These are phyloP conservation scores for Lasioglossum albipes DNA, from an alignment of 1,140 invertebrate genomes.

Conservation along the genomic window DNA sequence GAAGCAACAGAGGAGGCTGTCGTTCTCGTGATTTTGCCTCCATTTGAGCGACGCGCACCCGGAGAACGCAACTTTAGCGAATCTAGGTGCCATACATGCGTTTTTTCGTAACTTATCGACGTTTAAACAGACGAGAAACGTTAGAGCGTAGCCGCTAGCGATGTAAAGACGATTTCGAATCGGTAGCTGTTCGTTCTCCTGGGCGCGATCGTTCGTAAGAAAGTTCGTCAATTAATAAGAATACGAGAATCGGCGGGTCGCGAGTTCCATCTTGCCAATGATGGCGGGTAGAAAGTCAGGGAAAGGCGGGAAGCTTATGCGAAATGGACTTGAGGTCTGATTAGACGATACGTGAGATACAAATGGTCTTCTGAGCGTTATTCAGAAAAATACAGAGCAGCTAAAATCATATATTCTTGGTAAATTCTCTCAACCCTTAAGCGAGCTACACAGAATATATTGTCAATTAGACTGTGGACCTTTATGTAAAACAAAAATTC, in stretches of 20 bases:
- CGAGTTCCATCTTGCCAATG: conserved; percentile 14
- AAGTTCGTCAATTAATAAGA: conserved; percentile 65
- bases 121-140: background rate
- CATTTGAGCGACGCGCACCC: background rate
- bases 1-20: conserved; percentile 28
- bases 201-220: conserved; percentile 25
- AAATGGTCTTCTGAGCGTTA: no score
- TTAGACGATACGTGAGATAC: background rate
- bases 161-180: background rate
- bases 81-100: conserved; percentile 23
- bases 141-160: background rate
- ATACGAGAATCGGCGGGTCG: conserved; percentile 24
- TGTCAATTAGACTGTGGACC: no score
- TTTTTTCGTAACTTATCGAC: conserved; percentile 8
- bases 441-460: no score
- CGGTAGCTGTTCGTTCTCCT: conserved; percentile 2
- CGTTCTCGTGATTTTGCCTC: conserved; percentile 28
- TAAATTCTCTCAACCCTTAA: no score
- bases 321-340: background rate
- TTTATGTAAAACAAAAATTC: no score
- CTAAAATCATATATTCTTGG: no score
- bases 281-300: background rate
- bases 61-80: conserved; percentile 21
- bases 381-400: no score
- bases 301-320: background rate